Base-by-base conservation (phyloP, 1,140 invertebrate species). In the Papilio aristodemus region DNA sequence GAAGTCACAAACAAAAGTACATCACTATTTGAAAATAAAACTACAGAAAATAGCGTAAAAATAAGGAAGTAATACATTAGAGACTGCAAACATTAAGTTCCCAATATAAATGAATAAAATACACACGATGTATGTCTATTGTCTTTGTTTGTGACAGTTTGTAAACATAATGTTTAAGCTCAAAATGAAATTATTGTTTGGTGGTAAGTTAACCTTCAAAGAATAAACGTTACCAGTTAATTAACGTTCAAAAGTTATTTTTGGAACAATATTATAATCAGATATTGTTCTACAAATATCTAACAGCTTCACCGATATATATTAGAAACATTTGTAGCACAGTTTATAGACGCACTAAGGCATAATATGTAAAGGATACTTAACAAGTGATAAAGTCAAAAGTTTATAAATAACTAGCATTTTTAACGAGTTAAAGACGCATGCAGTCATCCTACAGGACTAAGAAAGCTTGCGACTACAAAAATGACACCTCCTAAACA, bases 401-500 rank as follows among this genome's bases (percentile, higher is more conserved):
- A 64, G n/a, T 27, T 62, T 25, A 39, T 25, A 38, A 22, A 38
- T 62, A 14, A 9, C 63, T 32, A 46, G 22, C 63, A 25, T 36
- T 46, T 13, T n/a, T 66, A 19, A 46, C 22, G 4, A 59, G 25
- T 32, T 27, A 66, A 9, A 32, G 63, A 27, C 8, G n/a, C 14
- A 46, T 27, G 13, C 13, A 7, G 50, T 22, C 41, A 39, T 66
- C 46, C 63, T 17, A 62, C 36, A 62, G 27, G 36, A 37, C 36
- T 62, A 62, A 46, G 5, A 32, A 27, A 66, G 63, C 63, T 66
- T 66, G 63, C 63, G 63, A 66, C 63, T 66, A 66, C 41, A 64
- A 13, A 43, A 41, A 32, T 59, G 10, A 46, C 43, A 3, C 27
- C 6, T 32, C 2, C 27, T 32, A 32, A n/a, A 32, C 27, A 32